Percentiles rank a stretch among this genome's conserved stretches.
phyloP scores from a whole-genome alignment of 2,888 invertebrate species.

The Palloptera scutellata region DNA sequence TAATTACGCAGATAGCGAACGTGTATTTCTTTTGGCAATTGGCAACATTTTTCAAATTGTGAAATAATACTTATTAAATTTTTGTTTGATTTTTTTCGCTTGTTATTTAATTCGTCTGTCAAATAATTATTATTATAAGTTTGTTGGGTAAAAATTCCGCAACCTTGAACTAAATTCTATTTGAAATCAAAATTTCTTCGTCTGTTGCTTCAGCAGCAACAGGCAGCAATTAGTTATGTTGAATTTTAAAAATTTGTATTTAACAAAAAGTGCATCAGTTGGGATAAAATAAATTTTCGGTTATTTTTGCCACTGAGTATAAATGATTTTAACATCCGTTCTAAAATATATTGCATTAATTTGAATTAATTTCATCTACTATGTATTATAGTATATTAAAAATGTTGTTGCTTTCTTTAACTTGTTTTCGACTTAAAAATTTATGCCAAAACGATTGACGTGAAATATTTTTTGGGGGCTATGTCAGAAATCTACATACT shows the following conservation, averaged over 20 bases:
- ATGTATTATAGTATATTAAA: no score
- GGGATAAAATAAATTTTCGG: background rate
- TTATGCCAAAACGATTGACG: no score
- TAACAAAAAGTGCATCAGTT: constrained; percentile 19
- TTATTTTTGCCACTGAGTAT: background rate
- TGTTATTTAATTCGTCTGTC: constrained; percentile 6
- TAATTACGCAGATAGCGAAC: no score
- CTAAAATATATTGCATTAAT: background rate
- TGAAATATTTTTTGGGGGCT: no score
- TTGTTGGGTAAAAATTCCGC: constrained; percentile 10
- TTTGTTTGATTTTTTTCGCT: background rate
- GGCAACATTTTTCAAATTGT: background rate
- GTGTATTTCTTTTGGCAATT: no score
- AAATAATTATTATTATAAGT: constrained; percentile 4
- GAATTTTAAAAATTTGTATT: background rate
- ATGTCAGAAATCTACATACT: no score
- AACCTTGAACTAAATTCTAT: constrained; percentile 28
- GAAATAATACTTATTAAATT: background rate
- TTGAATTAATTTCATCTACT: no score
- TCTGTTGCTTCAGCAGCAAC: background rate
- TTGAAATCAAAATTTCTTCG: constrained; percentile 17
- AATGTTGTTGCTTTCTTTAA: no score
- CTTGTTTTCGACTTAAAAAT: no score
- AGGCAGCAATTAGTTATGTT: background rate
- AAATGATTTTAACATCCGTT: constrained; percentile 10